Evolutionary conservation across 2,888 invertebrate species (phyloP).

Genomic region (Diachrysia chrysitis): DNA sequence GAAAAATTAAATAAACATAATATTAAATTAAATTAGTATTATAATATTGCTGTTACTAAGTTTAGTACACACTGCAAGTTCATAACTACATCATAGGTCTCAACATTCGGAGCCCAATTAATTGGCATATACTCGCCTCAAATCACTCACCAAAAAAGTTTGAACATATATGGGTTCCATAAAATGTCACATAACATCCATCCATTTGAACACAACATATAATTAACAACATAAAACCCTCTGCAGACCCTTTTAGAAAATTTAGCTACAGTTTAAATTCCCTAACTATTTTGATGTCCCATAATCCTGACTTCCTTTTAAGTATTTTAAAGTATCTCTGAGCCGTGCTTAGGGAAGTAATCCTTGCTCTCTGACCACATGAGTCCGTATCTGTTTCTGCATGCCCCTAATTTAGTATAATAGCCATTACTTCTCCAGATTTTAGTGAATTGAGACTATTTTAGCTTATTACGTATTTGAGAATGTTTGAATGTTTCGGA

Average conservation of each 20-base stretch:
- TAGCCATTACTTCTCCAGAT: slow-evolving; percentile 33
- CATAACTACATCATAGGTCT: too few species aligned
- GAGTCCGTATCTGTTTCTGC: slow-evolving; percentile 41
- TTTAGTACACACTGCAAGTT: too few species aligned
- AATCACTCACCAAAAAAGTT: too few species aligned
- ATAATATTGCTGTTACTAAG: too few species aligned
- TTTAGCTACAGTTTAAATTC: slow-evolving; percentile 15
- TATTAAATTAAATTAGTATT: too few species aligned
- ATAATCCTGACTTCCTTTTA: slow-evolving; percentile 53
- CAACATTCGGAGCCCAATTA: too few species aligned
- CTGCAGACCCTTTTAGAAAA: background rate
- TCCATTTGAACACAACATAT: background rate
- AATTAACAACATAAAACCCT: background rate
- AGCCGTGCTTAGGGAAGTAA: slow-evolving; percentile 58
- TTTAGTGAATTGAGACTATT: slow-evolving; percentile 22
- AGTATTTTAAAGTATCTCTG: slow-evolving; percentile 52
- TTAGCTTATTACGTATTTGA: background rate
- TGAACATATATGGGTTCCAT: too few species aligned
- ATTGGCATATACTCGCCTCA: background rate
- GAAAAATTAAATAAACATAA: too few species aligned
- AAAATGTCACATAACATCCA: background rate
- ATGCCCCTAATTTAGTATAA: slow-evolving; percentile 44
- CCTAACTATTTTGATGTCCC: slow-evolving; percentile 26
- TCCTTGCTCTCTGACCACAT: slow-evolving; percentile 60
- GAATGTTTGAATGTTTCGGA: too few species aligned